These are phyloP conservation scores for Drosophila ironensis DNA, from an alignment of 1,140 invertebrate species.

Conservation along the genomic window DNA sequence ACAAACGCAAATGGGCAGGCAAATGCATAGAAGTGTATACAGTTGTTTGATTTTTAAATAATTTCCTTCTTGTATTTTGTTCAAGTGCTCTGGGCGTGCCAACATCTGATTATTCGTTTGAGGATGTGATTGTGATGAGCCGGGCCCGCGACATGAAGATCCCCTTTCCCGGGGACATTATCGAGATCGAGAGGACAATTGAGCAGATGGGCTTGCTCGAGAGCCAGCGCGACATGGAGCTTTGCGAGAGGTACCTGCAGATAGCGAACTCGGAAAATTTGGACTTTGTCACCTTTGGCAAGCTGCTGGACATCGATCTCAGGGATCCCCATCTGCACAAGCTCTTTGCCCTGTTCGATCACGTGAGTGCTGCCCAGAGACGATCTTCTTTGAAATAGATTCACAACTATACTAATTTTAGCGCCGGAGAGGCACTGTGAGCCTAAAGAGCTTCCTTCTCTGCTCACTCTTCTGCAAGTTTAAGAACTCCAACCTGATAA, in stretches of 20 bases:
- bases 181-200: conserved; percentile 90
- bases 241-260: conserved; percentile 47
- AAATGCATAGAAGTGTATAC: background rate
- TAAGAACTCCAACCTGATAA: conserved; percentile 65
- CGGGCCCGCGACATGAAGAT: conserved; percentile 91
- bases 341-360: conserved; percentile 69
- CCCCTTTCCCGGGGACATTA: conserved; percentile 87
- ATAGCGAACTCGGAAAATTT: conserved; percentile 58
- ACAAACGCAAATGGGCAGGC: too few species aligned
- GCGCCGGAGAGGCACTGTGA: conserved; percentile 57
- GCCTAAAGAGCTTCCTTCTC: conserved; percentile 71
- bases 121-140: conserved; percentile 93
- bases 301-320: conserved; percentile 35
- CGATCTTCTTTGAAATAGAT: background rate
- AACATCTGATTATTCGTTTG: conserved; percentile 95
- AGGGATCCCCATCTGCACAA: conserved; percentile 61
- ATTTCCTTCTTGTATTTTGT: background rate
- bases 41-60: too few species aligned
- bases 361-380: conserved; percentile 57
- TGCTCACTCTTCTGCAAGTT: conserved; percentile 72
- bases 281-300: conserved; percentile 70
- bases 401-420: conserved; percentile 13
- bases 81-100: conserved; percentile 90
- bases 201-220: conserved; percentile 83
- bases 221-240: conserved; percentile 46